A percentile compares a stretch with the other conserved stretches of the same genome.
Evolutionary conservation across 2,797 vertebrate species (phyloP).

Genomic region (Rhinichthys osculus): DNA sequence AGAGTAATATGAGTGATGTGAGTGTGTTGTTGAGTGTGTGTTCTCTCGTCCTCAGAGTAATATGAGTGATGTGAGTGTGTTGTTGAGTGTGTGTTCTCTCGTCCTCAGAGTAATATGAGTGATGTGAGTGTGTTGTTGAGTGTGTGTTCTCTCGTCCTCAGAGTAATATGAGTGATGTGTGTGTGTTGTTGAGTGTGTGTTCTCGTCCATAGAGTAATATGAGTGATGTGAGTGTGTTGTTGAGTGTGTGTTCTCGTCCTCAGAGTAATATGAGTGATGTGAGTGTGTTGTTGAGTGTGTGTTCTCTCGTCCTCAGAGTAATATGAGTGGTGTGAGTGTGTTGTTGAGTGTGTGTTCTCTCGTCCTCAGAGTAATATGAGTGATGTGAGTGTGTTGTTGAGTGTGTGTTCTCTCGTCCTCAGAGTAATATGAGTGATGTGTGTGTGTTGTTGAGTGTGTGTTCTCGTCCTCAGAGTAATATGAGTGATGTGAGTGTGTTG

Average conservation of each 20-base stretch:
- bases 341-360: neutral
- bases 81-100: neutral
- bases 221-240: too few species aligned
- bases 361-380: slow-evolving; percentile 73
- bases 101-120: slow-evolving; percentile 73
- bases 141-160: slow-evolving; percentile 62
- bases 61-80: too few species aligned
- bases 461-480: slow-evolving; percentile 73
- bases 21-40: too few species aligned
- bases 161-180: slow-evolving; percentile 65
- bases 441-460: too few species aligned
- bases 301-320: slow-evolving; percentile 73
- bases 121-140: too few species aligned
- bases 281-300: too few species aligned
- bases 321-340: too few species aligned
- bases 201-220: slow-evolving; percentile 73
- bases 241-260: neutral
- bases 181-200: neutral
- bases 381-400: too few species aligned
- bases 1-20: slow-evolving; percentile 72
- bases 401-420: slow-evolving; percentile 28
- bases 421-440: slow-evolving; percentile 72
- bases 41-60: slow-evolving; percentile 73
- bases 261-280: slow-evolving; percentile 73
- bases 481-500: too few species aligned